phyloP scores from a whole-genome alignment of 2,113 vertebrate species.

The Sander vitreus region DNA sequence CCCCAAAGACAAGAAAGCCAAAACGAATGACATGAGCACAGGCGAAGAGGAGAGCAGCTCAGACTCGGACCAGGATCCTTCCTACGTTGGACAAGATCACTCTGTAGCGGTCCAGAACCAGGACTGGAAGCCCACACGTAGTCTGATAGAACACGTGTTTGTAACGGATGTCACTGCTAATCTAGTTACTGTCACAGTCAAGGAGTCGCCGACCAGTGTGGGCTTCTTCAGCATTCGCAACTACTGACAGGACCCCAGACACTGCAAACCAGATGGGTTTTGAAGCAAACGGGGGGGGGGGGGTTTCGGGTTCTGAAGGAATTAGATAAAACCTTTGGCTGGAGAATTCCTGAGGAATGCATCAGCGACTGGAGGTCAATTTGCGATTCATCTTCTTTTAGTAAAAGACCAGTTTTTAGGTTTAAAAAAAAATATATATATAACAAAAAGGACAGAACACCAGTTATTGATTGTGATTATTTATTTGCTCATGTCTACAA shows the following conservation, averaged over 20 bases:
- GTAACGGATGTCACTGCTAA: conserved; percentile 98
- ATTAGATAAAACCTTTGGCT: not conserved
- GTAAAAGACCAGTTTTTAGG: conserved; percentile 26
- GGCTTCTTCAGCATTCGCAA: conserved; percentile 96
- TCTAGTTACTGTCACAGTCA: conserved; percentile 97
- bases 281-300: not conserved
- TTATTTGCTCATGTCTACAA: conserved; percentile 54
- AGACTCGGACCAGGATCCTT: conserved; percentile 90
- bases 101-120: conserved; percentile 88
- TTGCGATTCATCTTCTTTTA: conserved; percentile 22
- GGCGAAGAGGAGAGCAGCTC: conserved; percentile 92
- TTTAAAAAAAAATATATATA: not conserved
- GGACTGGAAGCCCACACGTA: conserved; percentile 96
- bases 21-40: conserved; percentile 88
- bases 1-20: conserved; percentile 76
- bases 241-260: conserved; percentile 83
- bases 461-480: conserved; percentile 51
- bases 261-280: not conserved
- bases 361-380: not conserved
- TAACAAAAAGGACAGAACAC: not conserved
- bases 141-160: conserved; percentile 96
- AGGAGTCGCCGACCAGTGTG: conserved; percentile 97
- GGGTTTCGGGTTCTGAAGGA: not conserved
- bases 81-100: conserved; percentile 83
- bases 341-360: not conserved